phyloP scores from a whole-genome alignment of 2,888 invertebrate genomes.

The Eristalis intricaria region DNA sequence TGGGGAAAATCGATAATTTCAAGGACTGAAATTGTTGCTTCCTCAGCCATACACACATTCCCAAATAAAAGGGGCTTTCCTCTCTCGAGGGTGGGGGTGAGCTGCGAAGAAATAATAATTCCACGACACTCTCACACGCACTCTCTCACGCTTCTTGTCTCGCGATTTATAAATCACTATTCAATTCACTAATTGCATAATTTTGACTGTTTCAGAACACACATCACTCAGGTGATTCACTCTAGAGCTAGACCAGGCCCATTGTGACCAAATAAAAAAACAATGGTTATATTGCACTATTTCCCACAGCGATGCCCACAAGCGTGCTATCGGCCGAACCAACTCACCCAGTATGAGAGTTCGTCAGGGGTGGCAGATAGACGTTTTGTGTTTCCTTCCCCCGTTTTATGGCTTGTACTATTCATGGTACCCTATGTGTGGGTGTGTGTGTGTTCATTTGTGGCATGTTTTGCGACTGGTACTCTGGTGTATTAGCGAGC shows the following conservation, averaged over 20 bases:
- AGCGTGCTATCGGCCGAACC: constrained; percentile 61
- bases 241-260: constrained; percentile 31
- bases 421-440: neutral
- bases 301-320: constrained; percentile 47
- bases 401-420: constrained; percentile 32
- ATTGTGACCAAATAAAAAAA: neutral
- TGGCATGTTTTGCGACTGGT: constrained; percentile 7
- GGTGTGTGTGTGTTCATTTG: neutral
- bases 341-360: constrained; percentile 61
- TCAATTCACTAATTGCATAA: constrained; percentile 38
- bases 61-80: no score
- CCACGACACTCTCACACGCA: neutral
- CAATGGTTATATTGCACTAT: constrained; percentile 24
- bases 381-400: constrained; percentile 27
- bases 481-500: constrained; percentile 24
- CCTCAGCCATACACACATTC: constrained; percentile 6
- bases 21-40: constrained; percentile 66
- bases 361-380: constrained; percentile 41
- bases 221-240: constrained; percentile 24
- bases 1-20: constrained; percentile 65
- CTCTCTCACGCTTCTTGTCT: neutral
- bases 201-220: neutral
- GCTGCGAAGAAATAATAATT: neutral
- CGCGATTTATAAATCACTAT: neutral
- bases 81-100: neutral